phyloP scores from a whole-genome alignment of 2,797 vertebrate species.

The Aphelocoma californica region DNA sequence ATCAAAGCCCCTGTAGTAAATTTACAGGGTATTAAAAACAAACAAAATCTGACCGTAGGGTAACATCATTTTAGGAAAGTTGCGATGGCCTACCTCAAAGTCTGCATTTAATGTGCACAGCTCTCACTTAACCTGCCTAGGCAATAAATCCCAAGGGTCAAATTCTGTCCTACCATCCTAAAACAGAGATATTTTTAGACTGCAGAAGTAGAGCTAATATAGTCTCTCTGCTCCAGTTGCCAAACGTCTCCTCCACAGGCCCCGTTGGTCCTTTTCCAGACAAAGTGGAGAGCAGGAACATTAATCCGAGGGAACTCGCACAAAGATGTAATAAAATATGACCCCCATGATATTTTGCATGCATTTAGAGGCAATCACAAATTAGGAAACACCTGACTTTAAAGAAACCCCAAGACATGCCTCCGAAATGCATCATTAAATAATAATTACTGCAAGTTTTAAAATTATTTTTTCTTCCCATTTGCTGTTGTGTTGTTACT shows the following conservation, averaged over 20 bases:
- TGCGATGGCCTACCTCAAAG: constrained; percentile 4
- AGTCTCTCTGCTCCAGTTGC: background rate
- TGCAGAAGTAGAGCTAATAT: background rate
- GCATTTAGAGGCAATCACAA: background rate
- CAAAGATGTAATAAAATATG: background rate
- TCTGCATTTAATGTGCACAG: constrained; percentile 12
- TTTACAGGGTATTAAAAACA: constrained; percentile 52
- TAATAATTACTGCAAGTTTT: background rate
- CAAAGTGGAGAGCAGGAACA: background rate
- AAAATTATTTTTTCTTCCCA: accelerated
- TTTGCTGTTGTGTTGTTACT: background rate
- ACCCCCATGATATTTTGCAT: background rate
- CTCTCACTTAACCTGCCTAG: constrained; percentile 22
- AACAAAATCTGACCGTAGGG: constrained; percentile 52
- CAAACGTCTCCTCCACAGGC: background rate
- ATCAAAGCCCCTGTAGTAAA: constrained; percentile 52
- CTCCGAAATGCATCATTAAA: background rate
- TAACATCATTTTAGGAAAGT: constrained; percentile 51
- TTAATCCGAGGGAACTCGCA: accelerated
- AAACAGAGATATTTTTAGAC: background rate
- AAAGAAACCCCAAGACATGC: accelerated
- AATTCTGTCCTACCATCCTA: background rate
- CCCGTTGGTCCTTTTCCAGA: background rate
- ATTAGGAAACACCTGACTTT: background rate
- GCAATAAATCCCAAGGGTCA: constrained; percentile 22